A percentile compares a stretch with the other conserved stretches of the same genome.
Evolutionary conservation across 2,797 vertebrate genomes (phyloP).

Genomic region (Spinus pinus): DNA sequence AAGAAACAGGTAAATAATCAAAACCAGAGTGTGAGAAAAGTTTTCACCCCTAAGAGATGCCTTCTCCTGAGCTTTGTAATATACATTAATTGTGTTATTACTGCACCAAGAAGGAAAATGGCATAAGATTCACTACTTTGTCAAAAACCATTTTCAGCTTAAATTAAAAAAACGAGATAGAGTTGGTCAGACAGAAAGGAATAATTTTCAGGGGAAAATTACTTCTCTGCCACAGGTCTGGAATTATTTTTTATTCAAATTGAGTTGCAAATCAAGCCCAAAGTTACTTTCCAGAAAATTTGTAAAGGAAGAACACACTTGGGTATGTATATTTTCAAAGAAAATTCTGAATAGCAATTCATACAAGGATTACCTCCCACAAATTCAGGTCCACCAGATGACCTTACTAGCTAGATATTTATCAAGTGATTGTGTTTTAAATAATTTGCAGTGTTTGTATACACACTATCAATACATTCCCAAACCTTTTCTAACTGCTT

Average conservation of each 20-base stretch:
- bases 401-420: neutral
- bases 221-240: neutral
- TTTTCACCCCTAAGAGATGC: neutral
- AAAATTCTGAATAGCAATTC: neutral
- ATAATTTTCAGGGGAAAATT: neutral
- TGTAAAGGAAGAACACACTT: neutral
- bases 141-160: neutral
- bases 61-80: neutral
- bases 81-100: neutral
- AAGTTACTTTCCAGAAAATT: neutral
- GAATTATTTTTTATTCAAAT: slow-evolving; percentile 13
- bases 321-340: neutral
- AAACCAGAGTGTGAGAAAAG: neutral
- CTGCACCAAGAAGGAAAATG: neutral
- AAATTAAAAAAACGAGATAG: neutral
- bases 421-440: neutral
- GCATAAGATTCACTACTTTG: neutral
- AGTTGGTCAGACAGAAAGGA: neutral
- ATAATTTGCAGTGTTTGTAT: neutral
- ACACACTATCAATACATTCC: neutral
- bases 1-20: slow-evolving; percentile 1
- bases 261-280: neutral
- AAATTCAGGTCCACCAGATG: neutral
- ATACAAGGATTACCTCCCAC: neutral
- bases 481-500: neutral